Base-by-base conservation (phyloP, 2,113 vertebrate genomes). In the Ovis canadensis region DNA sequence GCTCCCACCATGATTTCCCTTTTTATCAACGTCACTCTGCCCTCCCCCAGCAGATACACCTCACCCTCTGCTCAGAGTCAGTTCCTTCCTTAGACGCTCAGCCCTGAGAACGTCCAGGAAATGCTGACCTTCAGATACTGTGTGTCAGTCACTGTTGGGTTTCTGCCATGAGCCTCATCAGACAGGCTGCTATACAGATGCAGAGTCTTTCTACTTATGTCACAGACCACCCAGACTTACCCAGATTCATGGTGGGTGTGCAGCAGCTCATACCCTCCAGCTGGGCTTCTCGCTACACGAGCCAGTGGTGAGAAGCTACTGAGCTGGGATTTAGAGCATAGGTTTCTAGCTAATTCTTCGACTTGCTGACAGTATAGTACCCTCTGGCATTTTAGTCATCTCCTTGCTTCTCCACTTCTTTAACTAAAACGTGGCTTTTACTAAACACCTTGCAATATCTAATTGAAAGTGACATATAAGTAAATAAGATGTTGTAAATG, bases 1-100 rank as follows among this genome's bases (percentile, higher is more conserved):
- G 1, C 17, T 33, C 71, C 80, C 36, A 13, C 0, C 5, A 7
- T 11, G 2, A 0, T 2, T 7, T 29, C 23, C 5, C 40, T 67
- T 50, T 48, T 9, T 23, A 29, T 5, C 40, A 36, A 7, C 1
- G 27, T 14, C 7, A 3, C 50, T 31, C 33, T 74, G 17, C 17
- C 50, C 17, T 36, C 11, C 8, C 23, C 82, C 64, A 33, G 33
- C 40, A 45, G 15, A 45, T 62, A 13, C 6, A n/a, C 59, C 19
- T 17, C 23, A 60, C 25, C 50, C 31, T 93, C 17, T 43, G 8
- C 62, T 80, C 62, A 15, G 50, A 27, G 4, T 43, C 27, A 36
- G 36, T 87, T 87, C 74, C 84, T 78, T 88, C 36, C 45, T 67
- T 87, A 50, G n/a, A 31, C 29, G 31, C 36, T 62, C 54, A 2